A percentile compares a stretch with the other conserved stretches of the same genome.
Evolutionary conservation across 2,888 invertebrate genomes (phyloP).

Genomic region (Netelia fuscicornis): DNA sequence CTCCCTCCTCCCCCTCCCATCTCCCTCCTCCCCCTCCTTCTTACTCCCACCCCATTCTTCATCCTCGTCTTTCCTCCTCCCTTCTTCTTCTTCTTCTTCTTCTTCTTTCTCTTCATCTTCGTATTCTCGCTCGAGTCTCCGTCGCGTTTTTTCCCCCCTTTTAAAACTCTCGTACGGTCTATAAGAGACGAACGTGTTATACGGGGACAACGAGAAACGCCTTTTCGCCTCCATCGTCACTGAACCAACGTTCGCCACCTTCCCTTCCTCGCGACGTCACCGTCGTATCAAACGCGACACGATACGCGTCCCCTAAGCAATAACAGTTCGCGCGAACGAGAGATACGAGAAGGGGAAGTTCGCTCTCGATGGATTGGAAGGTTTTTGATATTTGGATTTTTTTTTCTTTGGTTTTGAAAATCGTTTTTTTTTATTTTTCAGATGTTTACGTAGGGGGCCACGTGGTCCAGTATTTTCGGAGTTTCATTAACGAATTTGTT

Average conservation of each 20-base stretch:
- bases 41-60: constrained; percentile 38
- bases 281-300: constrained; percentile 48
- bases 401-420: too few species aligned
- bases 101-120: constrained; percentile 37
- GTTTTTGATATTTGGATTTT: too few species aligned
- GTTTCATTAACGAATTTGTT: too few species aligned
- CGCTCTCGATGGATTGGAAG: neutral
- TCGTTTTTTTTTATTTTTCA: too few species aligned
- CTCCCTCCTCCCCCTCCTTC: constrained; percentile 2
- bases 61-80: constrained; percentile 2
- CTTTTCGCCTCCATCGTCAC: constrained; percentile 68
- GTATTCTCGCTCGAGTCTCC: constrained; percentile 22
- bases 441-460: too few species aligned
- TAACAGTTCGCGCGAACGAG: neutral
- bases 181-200: constrained; percentile 40
- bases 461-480: too few species aligned
- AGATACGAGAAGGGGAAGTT: neutral
- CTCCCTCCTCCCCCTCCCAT: too few species aligned
- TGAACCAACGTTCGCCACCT: constrained; percentile 24
- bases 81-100: constrained; percentile 29
- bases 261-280: constrained; percentile 55
- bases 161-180: constrained; percentile 29
- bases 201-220: constrained; percentile 63
- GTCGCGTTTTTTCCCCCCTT: constrained; percentile 17
- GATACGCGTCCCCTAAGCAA: constrained; percentile 25